Evolutionary conservation across 2,797 vertebrate species (phyloP), one percentile per base, ranked within the genome.

Genomic region (Champsocephalus esox): DNA sequence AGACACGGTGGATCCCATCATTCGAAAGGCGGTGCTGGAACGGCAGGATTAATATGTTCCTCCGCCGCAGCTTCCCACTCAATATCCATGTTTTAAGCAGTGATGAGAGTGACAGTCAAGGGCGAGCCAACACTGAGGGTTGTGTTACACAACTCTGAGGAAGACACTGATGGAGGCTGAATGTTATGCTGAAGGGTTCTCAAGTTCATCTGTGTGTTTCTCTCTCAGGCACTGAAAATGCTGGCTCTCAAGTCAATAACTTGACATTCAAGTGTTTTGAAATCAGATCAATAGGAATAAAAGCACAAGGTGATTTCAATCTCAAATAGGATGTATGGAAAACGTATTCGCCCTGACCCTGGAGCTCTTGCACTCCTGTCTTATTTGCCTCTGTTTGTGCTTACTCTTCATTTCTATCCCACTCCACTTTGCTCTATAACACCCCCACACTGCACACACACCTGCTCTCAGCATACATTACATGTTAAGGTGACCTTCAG

Each of bases 401-500:
- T 85, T 86, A 87, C 79, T 78, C 82, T 75, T 88, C 81, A 84
- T 80, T 88, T 89, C 75, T 77, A 24, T 70, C 34, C 52, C 55
- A 51, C 61, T 75, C 52, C 66, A 68, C 73, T 68, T 67, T 62
- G 28, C 64, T 50, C 48, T 28, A 28, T 12, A 5, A 32, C 3
- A 14, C 55, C 68, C 52, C 51, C 12, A 12, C 3, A 38, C 6
- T 28, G 67, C 80, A 56, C 71, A 70, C 78, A 81, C 19, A 38
- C 84, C 74, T 80, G 73, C 75, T 75, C 32, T 59, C 70, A 65
- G 19, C 70, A 51, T 38, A 61, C 65, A 76, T 0, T 58, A n/a
- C 63, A 60, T 24, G 19, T 43, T 19, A 67, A 80, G 80, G 83
- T 92, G 86, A 92, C 89, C 87, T 90, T 91, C 82, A 83, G 49